Evolutionary conservation across 1,140 invertebrate genomes (phyloP).

Genomic region (Cyrtorhinus lividipennis): DNA sequence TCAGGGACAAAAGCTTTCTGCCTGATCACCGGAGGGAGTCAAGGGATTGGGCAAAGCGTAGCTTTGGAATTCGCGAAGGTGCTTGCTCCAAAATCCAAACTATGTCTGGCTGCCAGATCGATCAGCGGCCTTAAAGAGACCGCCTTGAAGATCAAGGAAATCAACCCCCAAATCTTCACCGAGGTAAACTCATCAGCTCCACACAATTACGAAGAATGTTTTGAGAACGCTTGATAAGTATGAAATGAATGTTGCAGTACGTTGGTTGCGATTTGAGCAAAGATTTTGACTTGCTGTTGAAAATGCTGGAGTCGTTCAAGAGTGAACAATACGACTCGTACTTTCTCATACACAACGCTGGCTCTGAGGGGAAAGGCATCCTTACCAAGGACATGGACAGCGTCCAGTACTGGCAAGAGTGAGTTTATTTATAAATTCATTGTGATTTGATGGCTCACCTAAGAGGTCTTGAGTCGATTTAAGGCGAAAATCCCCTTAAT

Average conservation of each 20-base stretch:
- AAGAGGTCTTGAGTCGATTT: constrained; percentile 9
- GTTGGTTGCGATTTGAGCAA: neutral
- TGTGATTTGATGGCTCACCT: no score
- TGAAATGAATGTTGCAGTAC: no score
- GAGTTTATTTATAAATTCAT: constrained; percentile 40
- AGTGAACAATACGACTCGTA: constrained; percentile 40
- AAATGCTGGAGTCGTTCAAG: neutral
- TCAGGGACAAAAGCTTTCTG: constrained; percentile 38
- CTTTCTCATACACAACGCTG: constrained; percentile 82
- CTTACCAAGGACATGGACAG: constrained; percentile 42
- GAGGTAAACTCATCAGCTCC: no score
- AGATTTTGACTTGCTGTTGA: neutral
- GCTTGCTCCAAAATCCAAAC: constrained; percentile 44
- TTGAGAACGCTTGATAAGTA: no score
- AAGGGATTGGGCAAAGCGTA: constrained; percentile 69
- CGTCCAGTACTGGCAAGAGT: constrained; percentile 37
- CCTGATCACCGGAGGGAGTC: constrained; percentile 71
- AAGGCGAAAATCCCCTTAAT: no score
- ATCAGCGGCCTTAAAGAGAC: constrained; percentile 45
- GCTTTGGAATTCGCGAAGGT: constrained; percentile 49
- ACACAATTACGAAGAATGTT: no score
- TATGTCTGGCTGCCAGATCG: constrained; percentile 64
- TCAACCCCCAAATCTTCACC: constrained; percentile 28
- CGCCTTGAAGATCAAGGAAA: constrained; percentile 36
- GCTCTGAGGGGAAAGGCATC: constrained; percentile 59